Conservation (phyloP, 2,888 invertebrate genomes). For the Tuberolachnus salignus region DNA sequence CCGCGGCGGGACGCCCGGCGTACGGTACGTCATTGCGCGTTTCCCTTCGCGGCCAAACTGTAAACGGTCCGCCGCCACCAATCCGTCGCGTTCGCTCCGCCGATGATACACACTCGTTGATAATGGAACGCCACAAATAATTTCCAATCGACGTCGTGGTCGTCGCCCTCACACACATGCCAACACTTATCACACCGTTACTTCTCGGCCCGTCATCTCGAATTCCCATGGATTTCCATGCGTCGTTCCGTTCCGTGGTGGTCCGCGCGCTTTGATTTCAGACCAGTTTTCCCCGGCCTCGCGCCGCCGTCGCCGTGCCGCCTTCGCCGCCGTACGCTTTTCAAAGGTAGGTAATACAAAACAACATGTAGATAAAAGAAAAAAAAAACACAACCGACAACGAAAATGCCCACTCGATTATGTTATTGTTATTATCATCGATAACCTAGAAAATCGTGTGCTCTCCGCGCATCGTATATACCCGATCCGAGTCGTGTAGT, state of each 20-base stretch:
- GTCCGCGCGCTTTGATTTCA: neutral
- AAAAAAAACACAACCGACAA: no score
- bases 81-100: conserved; percentile 23
- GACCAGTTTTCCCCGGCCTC: neutral
- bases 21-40: conserved; percentile 31
- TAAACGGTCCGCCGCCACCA: conserved; percentile 12
- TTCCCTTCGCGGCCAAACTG: conserved; percentile 50
- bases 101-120: conserved; percentile 23
- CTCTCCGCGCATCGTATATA: neutral
- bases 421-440: conserved; percentile 8
- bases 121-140: conserved; percentile 17
- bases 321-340: neutral
- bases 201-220: conserved; percentile 8
- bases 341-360: conserved; percentile 3
- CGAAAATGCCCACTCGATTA: no score
- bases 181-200: conserved; percentile 8
- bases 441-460: conserved; percentile 41
- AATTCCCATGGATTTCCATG: conserved; percentile 11
- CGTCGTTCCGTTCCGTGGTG: neutral
- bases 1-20: neutral
- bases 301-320: neutral
- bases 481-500: neutral
- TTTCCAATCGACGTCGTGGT: conserved; percentile 3
- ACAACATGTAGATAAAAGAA: no score
- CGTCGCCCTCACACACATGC: conserved; percentile 29